phyloP scores from a whole-genome alignment of 1,140 invertebrate genomes.

The Helicoverpa armigera region DNA sequence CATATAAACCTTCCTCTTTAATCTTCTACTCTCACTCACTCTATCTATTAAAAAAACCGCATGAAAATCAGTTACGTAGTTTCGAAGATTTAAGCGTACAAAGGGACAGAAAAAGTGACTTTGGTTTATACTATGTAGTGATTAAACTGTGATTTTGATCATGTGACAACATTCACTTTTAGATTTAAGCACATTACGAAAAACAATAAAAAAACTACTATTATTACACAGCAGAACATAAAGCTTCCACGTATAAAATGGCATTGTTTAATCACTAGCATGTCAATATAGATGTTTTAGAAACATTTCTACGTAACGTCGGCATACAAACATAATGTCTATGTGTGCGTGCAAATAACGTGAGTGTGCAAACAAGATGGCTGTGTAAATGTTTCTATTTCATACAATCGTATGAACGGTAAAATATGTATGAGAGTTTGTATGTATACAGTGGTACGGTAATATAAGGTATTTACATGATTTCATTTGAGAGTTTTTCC shows the following conservation, averaged over 20 bases:
- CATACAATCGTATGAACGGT: constrained; percentile 31
- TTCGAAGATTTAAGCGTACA: too few species aligned
- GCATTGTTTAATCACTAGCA: constrained; percentile 8
- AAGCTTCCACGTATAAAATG: background rate
- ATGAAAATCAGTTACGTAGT: too few species aligned
- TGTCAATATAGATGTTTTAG: constrained; percentile 8
- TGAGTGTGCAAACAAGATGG: constrained; percentile 3
- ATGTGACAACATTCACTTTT: too few species aligned
- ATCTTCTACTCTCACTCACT: too few species aligned
- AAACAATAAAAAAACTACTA: too few species aligned
- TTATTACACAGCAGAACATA: too few species aligned
- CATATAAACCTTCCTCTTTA: too few species aligned
- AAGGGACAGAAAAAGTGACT: too few species aligned
- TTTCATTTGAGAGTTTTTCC: background rate
- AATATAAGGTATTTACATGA: background rate
- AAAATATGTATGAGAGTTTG: constrained; percentile 28
- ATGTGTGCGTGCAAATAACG: constrained; percentile 36
- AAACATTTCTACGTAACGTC: background rate
- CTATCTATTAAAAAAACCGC: too few species aligned
- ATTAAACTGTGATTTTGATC: too few species aligned
- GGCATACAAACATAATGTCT: background rate
- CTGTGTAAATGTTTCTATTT: constrained; percentile 42
- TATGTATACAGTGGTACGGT: background rate
- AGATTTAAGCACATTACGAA: too few species aligned
- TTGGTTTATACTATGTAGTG: too few species aligned